Evolutionary conservation across 2,113 vertebrate genomes (phyloP).

Genomic region (Paramisgurnus dabryanus): DNA sequence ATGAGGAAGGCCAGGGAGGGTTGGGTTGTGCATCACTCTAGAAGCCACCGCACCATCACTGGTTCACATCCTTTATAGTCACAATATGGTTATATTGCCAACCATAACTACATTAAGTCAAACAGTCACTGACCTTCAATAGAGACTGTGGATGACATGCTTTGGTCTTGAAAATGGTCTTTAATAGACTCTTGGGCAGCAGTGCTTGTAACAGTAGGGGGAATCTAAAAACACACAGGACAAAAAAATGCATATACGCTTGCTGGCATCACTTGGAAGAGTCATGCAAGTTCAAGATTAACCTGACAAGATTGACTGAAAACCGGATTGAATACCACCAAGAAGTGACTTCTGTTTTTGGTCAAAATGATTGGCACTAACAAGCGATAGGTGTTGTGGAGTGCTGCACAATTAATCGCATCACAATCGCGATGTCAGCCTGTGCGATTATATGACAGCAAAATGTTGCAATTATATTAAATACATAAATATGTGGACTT

Average conservation of each 20-base stretch:
- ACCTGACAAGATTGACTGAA: conserved; percentile 8
- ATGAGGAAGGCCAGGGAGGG: not conserved
- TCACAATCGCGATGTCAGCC: no score
- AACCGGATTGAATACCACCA: no score
- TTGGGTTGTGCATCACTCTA: not conserved
- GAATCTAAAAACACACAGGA: not conserved
- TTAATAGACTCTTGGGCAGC: conserved; percentile 18
- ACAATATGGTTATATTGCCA: not conserved
- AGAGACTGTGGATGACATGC: conserved; percentile 14
- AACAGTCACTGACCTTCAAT: conserved; percentile 4
- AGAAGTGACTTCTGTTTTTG: conserved; percentile 8
- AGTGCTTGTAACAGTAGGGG: conserved; percentile 4
- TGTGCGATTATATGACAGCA: no score
- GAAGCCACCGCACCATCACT: not conserved
- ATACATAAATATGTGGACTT: no score
- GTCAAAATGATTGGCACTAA: conserved; percentile 11
- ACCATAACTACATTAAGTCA: conserved; percentile 10
- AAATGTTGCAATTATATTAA: no score
- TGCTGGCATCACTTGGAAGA: conserved; percentile 4
- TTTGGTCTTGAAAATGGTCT: not conserved
- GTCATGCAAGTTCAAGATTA: conserved; percentile 10
- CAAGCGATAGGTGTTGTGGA: not conserved
- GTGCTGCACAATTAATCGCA: no score
- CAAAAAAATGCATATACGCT: conserved; percentile 4
- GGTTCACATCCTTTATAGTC: conserved; percentile 4